Evolutionary conservation across 2,888 invertebrate genomes (phyloP).

Genomic region (Idaea dimidiata): DNA sequence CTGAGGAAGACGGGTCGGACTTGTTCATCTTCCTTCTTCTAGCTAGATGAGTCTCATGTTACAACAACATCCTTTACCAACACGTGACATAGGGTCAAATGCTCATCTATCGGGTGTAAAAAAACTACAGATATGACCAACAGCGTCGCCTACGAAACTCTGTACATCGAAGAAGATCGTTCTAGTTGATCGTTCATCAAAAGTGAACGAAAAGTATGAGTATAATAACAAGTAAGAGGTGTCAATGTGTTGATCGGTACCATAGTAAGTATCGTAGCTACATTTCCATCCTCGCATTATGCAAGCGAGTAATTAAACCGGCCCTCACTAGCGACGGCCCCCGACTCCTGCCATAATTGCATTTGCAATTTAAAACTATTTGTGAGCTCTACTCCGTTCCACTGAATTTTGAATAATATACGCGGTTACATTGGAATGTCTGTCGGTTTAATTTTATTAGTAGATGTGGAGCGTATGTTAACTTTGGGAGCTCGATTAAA

Average conservation of each 20-base stretch:
- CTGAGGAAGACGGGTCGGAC: no score
- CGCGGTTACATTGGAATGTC: neutral
- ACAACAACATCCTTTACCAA: no score
- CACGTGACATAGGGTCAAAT: no score
- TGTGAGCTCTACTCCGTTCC: constrained; percentile 29
- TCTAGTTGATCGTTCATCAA: no score
- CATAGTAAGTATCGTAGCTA: constrained; percentile 12
- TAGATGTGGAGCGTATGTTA: neutral
- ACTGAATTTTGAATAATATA: constrained; percentile 3
- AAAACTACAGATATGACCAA: no score
- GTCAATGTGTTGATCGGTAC: neutral
- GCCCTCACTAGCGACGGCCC: constrained; percentile 28
- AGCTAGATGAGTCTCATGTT: no score
- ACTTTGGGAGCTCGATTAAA: neutral
- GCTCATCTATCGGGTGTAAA: no score
- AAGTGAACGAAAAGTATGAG: no score
- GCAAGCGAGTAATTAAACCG: constrained; percentile 43
- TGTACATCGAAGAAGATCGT: no score
- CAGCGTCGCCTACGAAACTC: no score
- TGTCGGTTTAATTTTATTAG: neutral
- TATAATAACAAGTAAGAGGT: no score
- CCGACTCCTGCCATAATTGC: constrained; percentile 35
- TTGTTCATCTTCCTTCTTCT: no score
- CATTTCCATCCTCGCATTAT: constrained; percentile 37
- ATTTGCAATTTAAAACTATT: constrained; percentile 56